A percentile compares a stretch with the other conserved stretches of the same genome.
Conservation (phyloP, 2,113 vertebrate species). For the Tachysurus vachellii region DNA sequence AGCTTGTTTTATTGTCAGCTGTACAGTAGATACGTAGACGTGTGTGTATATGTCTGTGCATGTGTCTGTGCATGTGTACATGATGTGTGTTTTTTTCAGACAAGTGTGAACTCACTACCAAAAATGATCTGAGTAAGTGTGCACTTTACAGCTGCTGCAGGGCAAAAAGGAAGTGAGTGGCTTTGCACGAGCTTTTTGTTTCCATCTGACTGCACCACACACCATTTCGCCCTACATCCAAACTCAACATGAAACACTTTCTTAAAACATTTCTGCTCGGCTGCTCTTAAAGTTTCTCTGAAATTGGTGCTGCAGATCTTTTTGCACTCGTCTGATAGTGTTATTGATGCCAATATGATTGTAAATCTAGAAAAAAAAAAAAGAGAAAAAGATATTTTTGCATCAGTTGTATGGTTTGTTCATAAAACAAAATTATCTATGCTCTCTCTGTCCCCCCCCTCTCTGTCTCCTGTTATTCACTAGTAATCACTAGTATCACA, state of each 20-base stretch:
- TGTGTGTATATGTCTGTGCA: neutral
- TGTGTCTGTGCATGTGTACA: too few species aligned
- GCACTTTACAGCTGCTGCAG: slow-evolving; percentile 10
- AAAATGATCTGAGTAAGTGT: neutral
- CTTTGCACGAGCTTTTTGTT: slow-evolving; percentile 9
- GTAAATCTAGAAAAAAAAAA: neutral
- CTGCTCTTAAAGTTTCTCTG: neutral
- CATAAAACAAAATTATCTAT: neutral
- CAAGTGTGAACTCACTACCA: slow-evolving; percentile 1
- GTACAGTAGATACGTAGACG: too few species aligned
- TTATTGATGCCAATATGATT: neutral
- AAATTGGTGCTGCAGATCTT: neutral
- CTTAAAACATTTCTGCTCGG: neutral
- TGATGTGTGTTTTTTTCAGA: neutral
- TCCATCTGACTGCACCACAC: neutral
- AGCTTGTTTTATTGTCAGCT: neutral
- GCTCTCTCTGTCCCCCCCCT: neutral
- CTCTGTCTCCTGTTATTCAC: neutral
- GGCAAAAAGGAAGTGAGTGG: slow-evolving; percentile 6
- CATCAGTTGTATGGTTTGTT: neutral
- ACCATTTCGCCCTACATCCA: neutral
- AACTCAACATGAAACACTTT: neutral
- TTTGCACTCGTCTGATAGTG: neutral
- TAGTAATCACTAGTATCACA: neutral
- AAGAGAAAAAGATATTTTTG: neutral